Evolutionary conservation across 1,140 invertebrate genomes (phyloP), one percentile per base, ranked within the genome.

Genomic region (Hydropsyche tenuis): DNA sequence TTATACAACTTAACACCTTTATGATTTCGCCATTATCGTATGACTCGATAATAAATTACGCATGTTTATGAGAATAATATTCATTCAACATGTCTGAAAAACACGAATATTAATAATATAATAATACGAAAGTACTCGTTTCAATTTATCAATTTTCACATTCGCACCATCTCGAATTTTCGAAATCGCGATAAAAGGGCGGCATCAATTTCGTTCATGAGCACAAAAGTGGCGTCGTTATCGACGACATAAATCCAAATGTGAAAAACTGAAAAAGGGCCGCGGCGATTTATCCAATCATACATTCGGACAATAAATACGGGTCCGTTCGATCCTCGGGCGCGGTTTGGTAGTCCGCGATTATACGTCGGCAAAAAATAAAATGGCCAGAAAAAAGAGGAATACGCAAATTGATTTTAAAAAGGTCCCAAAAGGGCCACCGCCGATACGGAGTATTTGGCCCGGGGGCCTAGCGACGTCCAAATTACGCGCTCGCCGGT

Each of bases 301-400:
- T 56, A 70, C 25, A 70, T 70, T 70, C 68, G 30, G 51, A 56
- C 48, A 70, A 70, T 70, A 70, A 56, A 70, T 70, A 70, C 48
- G 1, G 56, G 56, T 12, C 23, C 30, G 30, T 46, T 37, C 11
- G 6, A 6, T 20, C 68, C 68, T 43, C 46, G 51, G 68, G 48
- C 46, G 16, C 25, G 37, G 20, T 60, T 23, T 23, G 68, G 48
- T 18, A 56, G 42, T 56, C 30, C 6, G 22, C 43, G 68, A 70
- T 70, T 70, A 70, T 70, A 18, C 46, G 42, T 51, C 66, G 53
- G n/a, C n/a, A 9, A 37, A 14, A 14, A 48, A 48, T n/a, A 48
- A 16, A 48, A 14, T 3, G 45, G 14, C 45, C 4, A 14, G 16
- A 48, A 48, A 60, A 69, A 60, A 56, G 30, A 37, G 30, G 30